Evolutionary conservation across 2,797 vertebrate genomes (phyloP).

Genomic region (Hyperoplus immaculatus): DNA sequence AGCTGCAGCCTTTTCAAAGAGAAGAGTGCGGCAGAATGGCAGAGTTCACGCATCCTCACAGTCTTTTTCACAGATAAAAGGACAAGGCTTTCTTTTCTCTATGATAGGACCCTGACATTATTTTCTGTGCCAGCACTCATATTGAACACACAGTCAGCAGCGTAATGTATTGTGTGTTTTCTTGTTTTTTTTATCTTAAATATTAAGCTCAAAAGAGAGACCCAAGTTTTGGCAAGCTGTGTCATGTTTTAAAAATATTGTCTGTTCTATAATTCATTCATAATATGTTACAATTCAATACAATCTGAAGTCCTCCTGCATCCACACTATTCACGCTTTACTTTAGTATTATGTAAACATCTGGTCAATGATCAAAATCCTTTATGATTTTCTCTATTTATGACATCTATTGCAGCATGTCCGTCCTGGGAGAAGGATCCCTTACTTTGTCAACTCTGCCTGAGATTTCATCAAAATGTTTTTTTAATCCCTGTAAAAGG

Average conservation of each 20-base stretch:
- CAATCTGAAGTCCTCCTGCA: too few species aligned
- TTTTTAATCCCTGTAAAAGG: too few species aligned
- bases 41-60: constrained; percentile 20
- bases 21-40: constrained; percentile 7
- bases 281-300: not conserved
- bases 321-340: too few species aligned
- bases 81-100: not conserved
- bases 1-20: constrained; percentile 36
- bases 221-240: too few species aligned
- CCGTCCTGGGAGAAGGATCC: too few species aligned
- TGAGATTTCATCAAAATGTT: too few species aligned
- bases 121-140: not conserved
- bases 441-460: too few species aligned
- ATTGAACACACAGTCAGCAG: not conserved
- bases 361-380: too few species aligned
- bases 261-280: not conserved
- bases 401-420: too few species aligned
- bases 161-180: not conserved
- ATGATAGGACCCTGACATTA: not conserved
- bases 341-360: too few species aligned
- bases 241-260: not conserved
- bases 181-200: not conserved
- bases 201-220: too few species aligned
- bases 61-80: constrained; percentile 22
- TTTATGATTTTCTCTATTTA: too few species aligned